phyloP scores from a whole-genome alignment of 2,888 invertebrate species.

The Drosophila parthenogenetica region DNA sequence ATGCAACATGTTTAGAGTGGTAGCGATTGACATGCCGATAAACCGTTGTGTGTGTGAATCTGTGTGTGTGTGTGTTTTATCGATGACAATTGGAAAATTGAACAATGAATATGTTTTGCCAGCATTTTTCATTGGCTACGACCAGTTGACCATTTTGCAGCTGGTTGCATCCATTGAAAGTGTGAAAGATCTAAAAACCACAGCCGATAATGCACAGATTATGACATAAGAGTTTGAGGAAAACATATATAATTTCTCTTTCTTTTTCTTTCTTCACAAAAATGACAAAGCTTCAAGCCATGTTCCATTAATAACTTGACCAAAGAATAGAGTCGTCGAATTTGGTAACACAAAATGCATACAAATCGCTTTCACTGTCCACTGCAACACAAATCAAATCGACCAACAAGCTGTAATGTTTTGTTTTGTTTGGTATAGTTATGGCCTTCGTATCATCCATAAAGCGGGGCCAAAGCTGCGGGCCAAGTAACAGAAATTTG shows the following conservation, averaged over 20 bases:
- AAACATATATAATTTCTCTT: constrained; percentile 34
- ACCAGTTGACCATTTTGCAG: constrained; percentile 36
- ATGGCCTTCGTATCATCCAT: constrained; percentile 58
- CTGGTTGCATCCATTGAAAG: constrained; percentile 44
- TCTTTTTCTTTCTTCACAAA: constrained; percentile 2
- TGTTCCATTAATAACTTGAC: constrained; percentile 41
- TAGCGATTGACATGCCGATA: constrained; percentile 66
- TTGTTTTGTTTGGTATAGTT: constrained; percentile 25
- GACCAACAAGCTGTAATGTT: constrained; percentile 46
- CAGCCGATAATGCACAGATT: constrained; percentile 35
- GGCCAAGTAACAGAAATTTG: constrained; percentile 20
- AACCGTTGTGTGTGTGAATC: constrained; percentile 32
- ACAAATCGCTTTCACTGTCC: constrained; percentile 59
- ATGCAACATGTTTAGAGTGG: constrained; percentile 69
- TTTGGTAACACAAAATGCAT: constrained; percentile 46
- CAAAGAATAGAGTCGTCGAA: constrained; percentile 62
- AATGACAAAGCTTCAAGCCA: constrained; percentile 25
- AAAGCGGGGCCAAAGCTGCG: constrained; percentile 18
- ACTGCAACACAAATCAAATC: constrained; percentile 47
- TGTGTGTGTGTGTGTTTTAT: constrained; percentile 53
- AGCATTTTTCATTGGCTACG: constrained; percentile 33
- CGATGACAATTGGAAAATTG: constrained; percentile 73
- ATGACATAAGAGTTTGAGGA: constrained; percentile 55
- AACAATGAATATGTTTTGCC: constrained; percentile 69
- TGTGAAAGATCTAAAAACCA: constrained; percentile 50